Conservation (phyloP, 2,888 invertebrate species). For the Pteria penguin region DNA sequence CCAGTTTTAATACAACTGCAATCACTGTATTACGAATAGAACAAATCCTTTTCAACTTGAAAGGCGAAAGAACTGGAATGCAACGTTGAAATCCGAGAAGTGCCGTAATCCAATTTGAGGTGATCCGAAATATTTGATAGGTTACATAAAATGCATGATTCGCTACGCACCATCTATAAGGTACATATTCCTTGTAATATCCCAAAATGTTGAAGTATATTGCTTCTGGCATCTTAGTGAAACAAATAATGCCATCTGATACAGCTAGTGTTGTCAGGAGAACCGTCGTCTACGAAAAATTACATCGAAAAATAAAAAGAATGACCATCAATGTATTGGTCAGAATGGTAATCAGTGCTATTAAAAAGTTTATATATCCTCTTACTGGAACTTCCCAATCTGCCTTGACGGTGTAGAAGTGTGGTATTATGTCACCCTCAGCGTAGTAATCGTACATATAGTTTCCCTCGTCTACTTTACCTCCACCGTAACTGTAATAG, state of each 20-base stretch:
- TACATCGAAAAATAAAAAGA: slow-evolving; percentile 40
- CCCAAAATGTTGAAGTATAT: slow-evolving; percentile 40
- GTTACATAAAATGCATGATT: slow-evolving; percentile 15
- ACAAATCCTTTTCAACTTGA: slow-evolving; percentile 22
- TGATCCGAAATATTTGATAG: slow-evolving; percentile 41
- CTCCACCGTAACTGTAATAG: too few relatives aligned
- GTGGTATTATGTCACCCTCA: neutral
- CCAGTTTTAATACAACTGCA: neutral
- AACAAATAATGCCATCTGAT: slow-evolving; percentile 46
- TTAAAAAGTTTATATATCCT: neutral
- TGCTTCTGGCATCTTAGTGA: slow-evolving; percentile 31
- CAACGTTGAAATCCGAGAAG: slow-evolving; percentile 48
- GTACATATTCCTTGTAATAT: slow-evolving; percentile 19
- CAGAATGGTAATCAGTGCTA: slow-evolving; percentile 39
- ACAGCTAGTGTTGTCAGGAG: slow-evolving; percentile 46
- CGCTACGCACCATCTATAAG: slow-evolving; percentile 26
- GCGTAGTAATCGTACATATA: neutral
- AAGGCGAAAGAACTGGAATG: slow-evolving; percentile 24
- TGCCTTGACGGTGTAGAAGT: neutral
- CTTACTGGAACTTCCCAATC: neutral
- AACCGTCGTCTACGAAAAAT: slow-evolving; percentile 48
- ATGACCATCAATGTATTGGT: slow-evolving; percentile 43
- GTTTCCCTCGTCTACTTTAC: too few relatives aligned
- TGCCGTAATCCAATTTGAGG: slow-evolving; percentile 54
- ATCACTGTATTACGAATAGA: slow-evolving; percentile 1